Evolutionary conservation across 1,140 invertebrate genomes (phyloP).

Genomic region (Armadillidium nasatum): DNA sequence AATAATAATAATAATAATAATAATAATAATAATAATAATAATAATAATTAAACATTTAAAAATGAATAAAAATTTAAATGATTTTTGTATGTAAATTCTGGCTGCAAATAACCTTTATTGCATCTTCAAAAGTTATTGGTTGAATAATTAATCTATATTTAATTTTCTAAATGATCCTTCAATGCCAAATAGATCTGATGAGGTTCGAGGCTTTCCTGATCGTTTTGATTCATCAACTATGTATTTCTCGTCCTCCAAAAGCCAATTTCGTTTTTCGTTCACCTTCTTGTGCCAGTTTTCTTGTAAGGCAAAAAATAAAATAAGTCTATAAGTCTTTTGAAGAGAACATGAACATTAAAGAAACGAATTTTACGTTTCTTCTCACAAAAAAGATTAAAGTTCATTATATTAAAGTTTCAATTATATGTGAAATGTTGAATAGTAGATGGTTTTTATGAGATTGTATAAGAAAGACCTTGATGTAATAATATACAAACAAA

Average conservation of each 20-base stretch:
- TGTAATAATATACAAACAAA: too few species aligned
- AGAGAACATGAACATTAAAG: not conserved
- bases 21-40: too few species aligned
- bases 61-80: too few species aligned
- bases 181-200: constrained; percentile 72
- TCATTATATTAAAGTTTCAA: too few species aligned
- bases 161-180: constrained; percentile 76
- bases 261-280: not conserved
- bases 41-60: too few species aligned
- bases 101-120: too few species aligned
- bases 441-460: too few species aligned
- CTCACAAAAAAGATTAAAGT: not conserved
- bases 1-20: too few species aligned
- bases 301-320: constrained; percentile 35
- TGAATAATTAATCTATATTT: constrained; percentile 63
- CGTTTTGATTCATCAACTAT: constrained; percentile 68
- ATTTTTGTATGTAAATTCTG: too few species aligned
- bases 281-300: not conserved
- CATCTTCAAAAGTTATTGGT: too few species aligned
- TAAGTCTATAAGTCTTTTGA: constrained; percentile 7
- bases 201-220: constrained; percentile 70
- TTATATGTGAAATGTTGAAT: too few species aligned
- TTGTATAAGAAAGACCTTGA: too few species aligned
- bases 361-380: not conserved
- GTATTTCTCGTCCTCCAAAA: constrained; percentile 49